Evolutionary conservation across 2,888 invertebrate species (phyloP).

Genomic region (Papilio protenor): DNA sequence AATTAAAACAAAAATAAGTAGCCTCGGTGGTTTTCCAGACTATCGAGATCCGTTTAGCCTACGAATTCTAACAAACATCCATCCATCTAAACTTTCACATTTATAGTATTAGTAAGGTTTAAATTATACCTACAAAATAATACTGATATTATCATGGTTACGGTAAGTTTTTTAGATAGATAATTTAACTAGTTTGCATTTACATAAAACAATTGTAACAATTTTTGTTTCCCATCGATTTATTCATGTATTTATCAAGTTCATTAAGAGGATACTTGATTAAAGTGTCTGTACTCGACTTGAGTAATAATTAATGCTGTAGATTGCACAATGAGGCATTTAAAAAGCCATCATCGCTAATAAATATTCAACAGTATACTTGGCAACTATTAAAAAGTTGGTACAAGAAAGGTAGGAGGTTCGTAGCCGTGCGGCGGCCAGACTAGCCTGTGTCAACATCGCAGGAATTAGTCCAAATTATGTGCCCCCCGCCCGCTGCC

Average conservation of each 20-base stretch:
- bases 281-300: slow-evolving; percentile 13
- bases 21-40: no score
- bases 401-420: slow-evolving; percentile 71
- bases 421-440: slow-evolving; percentile 63
- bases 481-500: slow-evolving; percentile 65
- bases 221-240: neutral
- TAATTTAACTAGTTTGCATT: neutral
- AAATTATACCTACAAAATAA: no score
- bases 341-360: slow-evolving; percentile 42
- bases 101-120: no score
- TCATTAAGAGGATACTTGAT: neutral
- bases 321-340: slow-evolving; percentile 33
- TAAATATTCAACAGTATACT: slow-evolving; percentile 47
- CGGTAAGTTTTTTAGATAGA: no score
- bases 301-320: slow-evolving; percentile 18
- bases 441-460: slow-evolving; percentile 81
- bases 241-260: slow-evolving; percentile 17
- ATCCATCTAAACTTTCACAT: no score
- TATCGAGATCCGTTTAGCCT: no score
- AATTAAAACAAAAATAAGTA: no score
- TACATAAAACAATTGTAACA: neutral
- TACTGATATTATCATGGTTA: no score
- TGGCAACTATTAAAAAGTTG: slow-evolving; percentile 60
- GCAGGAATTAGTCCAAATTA: slow-evolving; percentile 84
- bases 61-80: no score